These are phyloP conservation scores for Psix sp. DNA, from an alignment of 1,140 invertebrate species.

Conservation along the genomic window DNA sequence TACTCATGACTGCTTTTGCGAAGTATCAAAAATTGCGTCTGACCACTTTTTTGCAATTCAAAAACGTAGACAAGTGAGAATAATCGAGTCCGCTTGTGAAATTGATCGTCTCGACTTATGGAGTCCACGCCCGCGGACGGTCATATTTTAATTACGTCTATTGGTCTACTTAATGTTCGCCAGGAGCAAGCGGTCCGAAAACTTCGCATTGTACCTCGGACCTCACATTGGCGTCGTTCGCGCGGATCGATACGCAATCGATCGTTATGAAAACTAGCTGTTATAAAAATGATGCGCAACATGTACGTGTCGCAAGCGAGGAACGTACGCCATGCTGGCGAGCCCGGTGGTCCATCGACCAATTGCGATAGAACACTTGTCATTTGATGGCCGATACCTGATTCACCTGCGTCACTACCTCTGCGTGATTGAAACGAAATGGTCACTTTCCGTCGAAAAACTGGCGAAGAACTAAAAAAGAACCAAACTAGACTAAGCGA, in stretches of 20 bases:
- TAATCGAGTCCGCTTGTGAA: no score
- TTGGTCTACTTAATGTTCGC: no score
- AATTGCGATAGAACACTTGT: slow-evolving; percentile 11
- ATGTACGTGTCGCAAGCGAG: slow-evolving; percentile 26
- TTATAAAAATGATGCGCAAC: slow-evolving; percentile 35
- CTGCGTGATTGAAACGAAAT: neutral
- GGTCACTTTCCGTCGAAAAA: slow-evolving; percentile 29
- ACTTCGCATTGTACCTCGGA: no score
- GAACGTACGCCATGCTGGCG: slow-evolving; percentile 9
- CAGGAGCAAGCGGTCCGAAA: neutral
- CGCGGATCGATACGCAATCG: neutral
- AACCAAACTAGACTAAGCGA: no score
- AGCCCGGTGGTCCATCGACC: slow-evolving; percentile 23
- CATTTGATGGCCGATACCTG: neutral
- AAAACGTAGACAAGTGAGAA: no score
- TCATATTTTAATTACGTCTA: no score
- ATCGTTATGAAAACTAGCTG: neutral
- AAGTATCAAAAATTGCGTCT: no score
- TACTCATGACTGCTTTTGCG: no score
- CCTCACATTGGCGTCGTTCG: no score
- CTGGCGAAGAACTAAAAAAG: slow-evolving; percentile 39
- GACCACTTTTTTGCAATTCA: no score
- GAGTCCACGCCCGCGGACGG: no score
- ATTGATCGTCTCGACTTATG: no score
- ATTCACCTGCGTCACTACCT: neutral